Conservation (phyloP, 2,113 vertebrate species). For the rabbit (Oryctolagus cuniculus) region mOryCun1.1 NC_091439.1:26906001-26906500, state of each 20-base stretch:
- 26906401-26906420: background rate
- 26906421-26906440: background rate
- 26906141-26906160: constrained; percentile 6
- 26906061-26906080: background rate
- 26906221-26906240: background rate
- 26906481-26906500: too few relatives aligned
- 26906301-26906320: background rate
- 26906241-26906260: background rate
- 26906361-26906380: background rate
- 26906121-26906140: background rate
- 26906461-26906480: background rate
- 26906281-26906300: background rate
- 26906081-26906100: background rate
- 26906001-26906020: background rate
- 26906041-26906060: background rate
- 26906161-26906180: background rate
- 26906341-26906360: background rate
- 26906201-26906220: background rate
- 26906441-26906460: background rate
- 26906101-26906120: background rate
- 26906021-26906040: background rate
- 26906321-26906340: background rate
- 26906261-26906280: background rate
- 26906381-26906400: background rate
- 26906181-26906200: background rate